These are phyloP conservation scores for Caenorhabditis inopinata DNA, from an alignment of 1,140 invertebrate genomes.

Conservation along the genomic window DNA sequence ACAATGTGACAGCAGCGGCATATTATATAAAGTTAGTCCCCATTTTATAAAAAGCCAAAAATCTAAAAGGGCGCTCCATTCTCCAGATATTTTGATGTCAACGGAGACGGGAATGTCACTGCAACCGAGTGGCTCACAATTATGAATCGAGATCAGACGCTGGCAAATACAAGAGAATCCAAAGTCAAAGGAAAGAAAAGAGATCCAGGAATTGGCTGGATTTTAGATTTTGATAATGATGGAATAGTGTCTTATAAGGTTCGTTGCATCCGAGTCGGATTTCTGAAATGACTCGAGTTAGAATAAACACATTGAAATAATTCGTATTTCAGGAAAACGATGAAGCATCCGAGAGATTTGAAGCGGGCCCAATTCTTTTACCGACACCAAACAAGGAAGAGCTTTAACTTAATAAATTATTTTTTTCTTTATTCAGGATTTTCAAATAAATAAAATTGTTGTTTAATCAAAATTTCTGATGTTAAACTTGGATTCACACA, in stretches of 20 bases:
- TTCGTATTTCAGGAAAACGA: constrained; percentile 43
- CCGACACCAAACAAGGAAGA: not conserved
- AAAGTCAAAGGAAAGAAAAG: constrained; percentile 48
- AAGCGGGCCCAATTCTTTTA: constrained; percentile 2
- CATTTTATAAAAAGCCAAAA: not conserved
- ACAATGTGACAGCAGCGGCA: constrained; percentile 58
- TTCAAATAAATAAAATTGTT: too few species aligned
- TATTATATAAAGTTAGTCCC: constrained; percentile 62
- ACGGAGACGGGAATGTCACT: constrained; percentile 54
- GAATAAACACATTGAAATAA: too few species aligned
- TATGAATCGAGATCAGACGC: constrained; percentile 55
- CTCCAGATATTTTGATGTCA: constrained; percentile 62
- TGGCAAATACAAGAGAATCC: constrained; percentile 52
- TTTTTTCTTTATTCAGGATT: too few species aligned
- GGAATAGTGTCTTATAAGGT: constrained; percentile 56
- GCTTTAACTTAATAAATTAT: not conserved
- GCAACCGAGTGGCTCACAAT: constrained; percentile 53
- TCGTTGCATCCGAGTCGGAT: not conserved
- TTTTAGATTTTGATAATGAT: constrained; percentile 66
- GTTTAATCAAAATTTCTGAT: too few species aligned
- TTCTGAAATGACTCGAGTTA: too few species aligned
- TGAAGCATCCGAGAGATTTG: constrained; percentile 43
- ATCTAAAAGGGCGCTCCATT: not conserved
- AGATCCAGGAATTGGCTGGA: constrained; percentile 64
- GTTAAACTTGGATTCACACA: too few species aligned